Conservation (phyloP, 2,888 invertebrate species). For the Gymnosoma rotundatum region DNA sequence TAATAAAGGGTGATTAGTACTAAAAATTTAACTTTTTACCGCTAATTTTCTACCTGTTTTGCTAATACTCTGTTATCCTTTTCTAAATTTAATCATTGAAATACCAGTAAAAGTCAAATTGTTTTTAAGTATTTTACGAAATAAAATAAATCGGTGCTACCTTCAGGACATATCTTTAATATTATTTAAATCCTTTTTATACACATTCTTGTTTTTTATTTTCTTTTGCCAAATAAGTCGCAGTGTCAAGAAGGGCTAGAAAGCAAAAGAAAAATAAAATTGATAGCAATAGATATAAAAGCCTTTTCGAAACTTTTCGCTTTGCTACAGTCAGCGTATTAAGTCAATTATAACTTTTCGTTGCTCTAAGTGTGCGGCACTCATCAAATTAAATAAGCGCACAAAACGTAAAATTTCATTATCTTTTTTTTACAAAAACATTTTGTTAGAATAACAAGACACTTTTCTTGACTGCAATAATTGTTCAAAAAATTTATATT, state of each 20-base stretch:
- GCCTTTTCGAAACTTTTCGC: neutral
- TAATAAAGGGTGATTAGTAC: too few species aligned
- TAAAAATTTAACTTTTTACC: too few species aligned
- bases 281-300: neutral
- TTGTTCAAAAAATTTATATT: neutral
- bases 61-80: too few species aligned
- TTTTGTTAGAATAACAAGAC: constrained; percentile 27
- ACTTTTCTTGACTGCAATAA: neutral
- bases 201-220: neutral
- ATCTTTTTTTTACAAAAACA: constrained; percentile 47
- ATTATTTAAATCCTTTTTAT: neutral
- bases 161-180: neutral
- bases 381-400: constrained; percentile 66
- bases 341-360: constrained; percentile 41
- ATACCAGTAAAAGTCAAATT: neutral
- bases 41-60: too few species aligned
- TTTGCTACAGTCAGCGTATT: constrained; percentile 3
- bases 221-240: too few species aligned
- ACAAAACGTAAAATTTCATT: constrained; percentile 61
- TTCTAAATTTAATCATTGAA: too few species aligned
- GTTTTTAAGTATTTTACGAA: neutral
- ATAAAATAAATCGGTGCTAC: neutral
- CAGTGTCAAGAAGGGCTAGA: neutral
- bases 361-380: neutral
- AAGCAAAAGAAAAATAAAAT: neutral